These are phyloP conservation scores for Scyliorhinus canicula DNA, from an alignment of 2,797 vertebrate species.

Conservation along the genomic window DNA sequence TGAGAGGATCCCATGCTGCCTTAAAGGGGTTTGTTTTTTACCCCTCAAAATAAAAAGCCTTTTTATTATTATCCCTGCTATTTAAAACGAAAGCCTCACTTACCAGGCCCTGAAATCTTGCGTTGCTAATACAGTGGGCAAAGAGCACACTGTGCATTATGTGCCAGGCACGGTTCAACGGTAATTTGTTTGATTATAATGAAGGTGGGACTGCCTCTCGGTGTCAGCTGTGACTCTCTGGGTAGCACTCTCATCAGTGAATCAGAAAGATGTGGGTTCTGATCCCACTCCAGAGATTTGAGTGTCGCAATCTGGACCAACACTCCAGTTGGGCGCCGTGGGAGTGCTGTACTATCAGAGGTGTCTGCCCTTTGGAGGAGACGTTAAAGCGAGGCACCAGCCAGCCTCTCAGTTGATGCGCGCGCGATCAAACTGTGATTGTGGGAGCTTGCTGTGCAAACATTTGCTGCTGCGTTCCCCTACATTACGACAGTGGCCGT, in stretches of 20 bases:
- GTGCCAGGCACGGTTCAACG: not conserved
- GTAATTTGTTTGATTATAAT: not conserved
- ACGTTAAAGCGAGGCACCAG: not conserved
- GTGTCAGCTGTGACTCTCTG: not conserved
- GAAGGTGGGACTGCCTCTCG: not conserved
- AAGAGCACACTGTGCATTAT: not conserved
- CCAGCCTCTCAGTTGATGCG: not conserved
- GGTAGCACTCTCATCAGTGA: not conserved
- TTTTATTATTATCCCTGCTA: not conserved
- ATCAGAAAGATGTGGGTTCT: not conserved
- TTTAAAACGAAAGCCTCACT: not conserved
- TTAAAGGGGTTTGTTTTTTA: not conserved
- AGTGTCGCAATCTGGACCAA: not conserved
- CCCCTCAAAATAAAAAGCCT: not conserved
- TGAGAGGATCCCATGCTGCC: not conserved
- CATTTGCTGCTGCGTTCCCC: not conserved
- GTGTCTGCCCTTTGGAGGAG: not conserved
- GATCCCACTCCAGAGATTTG: not conserved
- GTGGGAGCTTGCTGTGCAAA: not conserved
- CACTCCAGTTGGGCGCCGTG: not conserved
- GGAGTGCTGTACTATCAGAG: not conserved
- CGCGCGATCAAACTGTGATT: not conserved
- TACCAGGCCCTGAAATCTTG: not conserved
- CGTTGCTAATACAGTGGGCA: not conserved
- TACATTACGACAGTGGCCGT: not conserved